phyloP scores from a whole-genome alignment of 2,113 vertebrate species.

The Catharus minimus region DNA sequence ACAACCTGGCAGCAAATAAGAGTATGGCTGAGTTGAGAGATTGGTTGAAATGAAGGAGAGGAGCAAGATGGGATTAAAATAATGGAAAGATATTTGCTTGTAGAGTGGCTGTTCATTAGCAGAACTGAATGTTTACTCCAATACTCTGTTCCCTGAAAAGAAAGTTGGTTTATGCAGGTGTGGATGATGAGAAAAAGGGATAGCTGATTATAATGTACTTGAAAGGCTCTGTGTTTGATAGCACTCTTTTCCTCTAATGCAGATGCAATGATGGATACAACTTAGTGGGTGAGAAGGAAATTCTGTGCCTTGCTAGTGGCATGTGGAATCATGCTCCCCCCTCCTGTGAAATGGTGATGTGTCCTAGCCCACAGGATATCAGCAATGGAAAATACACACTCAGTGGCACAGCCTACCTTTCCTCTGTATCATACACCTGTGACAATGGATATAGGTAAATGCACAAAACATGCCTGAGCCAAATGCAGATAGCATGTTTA shows the following conservation, averaged over 20 bases:
- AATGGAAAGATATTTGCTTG: neutral
- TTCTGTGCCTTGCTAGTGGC: slow-evolving; percentile 84
- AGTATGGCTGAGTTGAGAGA: neutral
- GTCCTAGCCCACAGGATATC: slow-evolving; percentile 77
- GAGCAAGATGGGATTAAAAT: neutral
- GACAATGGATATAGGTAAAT: slow-evolving; percentile 90
- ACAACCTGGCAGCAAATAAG: neutral
- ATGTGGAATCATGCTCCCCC: slow-evolving; percentile 84
- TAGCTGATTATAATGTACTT: neutral
- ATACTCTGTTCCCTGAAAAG: neutral
- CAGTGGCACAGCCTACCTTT: slow-evolving; percentile 82
- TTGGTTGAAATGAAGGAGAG: neutral
- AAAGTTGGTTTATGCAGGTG: neutral
- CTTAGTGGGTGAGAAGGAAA: slow-evolving; percentile 82
- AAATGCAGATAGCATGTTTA: neutral
- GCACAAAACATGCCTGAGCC: neutral
- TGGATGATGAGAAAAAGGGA: neutral
- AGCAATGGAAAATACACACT: slow-evolving; percentile 79
- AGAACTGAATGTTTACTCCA: neutral
- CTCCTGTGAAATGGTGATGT: slow-evolving; percentile 85
- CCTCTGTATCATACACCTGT: slow-evolving; percentile 84
- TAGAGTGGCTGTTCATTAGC: neutral
- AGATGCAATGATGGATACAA: slow-evolving; percentile 89
- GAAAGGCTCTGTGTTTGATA: neutral
- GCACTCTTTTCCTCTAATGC: slow-evolving; percentile 4